A percentile compares a stretch with the other conserved stretches of the same genome.
These are phyloP conservation scores for Microcaecilia unicolor DNA, from an alignment of 2,797 vertebrate species.

Conservation along the genomic window DNA sequence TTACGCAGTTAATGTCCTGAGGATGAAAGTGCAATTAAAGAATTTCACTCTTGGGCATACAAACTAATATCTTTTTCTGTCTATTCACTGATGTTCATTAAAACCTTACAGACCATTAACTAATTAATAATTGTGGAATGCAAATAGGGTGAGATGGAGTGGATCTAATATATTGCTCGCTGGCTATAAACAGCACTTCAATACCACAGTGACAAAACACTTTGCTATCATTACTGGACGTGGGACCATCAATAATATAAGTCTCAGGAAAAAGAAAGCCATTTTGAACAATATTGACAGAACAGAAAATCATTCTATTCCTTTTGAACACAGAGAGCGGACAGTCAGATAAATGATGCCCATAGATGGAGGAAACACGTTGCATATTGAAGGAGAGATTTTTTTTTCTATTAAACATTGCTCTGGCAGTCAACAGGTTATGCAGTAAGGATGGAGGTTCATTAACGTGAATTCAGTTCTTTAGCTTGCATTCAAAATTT, in stretches of 20 bases:
- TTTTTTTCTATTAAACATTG: no score
- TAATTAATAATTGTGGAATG: slow-evolving; percentile 28
- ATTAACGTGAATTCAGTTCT: no score
- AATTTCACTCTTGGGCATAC: slow-evolving; percentile 1
- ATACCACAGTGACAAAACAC: background rate
- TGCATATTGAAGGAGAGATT: no score
- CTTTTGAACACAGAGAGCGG: background rate
- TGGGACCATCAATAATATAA: background rate
- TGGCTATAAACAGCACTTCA: background rate
- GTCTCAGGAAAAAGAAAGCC: background rate
- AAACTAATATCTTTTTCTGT: background rate
- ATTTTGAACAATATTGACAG: background rate
- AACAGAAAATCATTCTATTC: background rate
- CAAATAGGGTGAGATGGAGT: background rate
- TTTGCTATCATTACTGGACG: background rate
- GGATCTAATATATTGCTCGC: background rate
- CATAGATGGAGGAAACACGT: no score
- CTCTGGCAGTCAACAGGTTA: no score
- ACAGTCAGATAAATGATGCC: background rate
- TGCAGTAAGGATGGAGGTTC: no score
- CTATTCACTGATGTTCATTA: slow-evolving; percentile 33
- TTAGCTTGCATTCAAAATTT: no score
- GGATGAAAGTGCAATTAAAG: slow-evolving; percentile 31
- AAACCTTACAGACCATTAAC: slow-evolving; percentile 19
- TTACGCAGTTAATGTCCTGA: slow-evolving; percentile 33